Evolutionary conservation across 2,797 vertebrate genomes (phyloP).

Genomic region (Hoplostethus atlanticus): DNA sequence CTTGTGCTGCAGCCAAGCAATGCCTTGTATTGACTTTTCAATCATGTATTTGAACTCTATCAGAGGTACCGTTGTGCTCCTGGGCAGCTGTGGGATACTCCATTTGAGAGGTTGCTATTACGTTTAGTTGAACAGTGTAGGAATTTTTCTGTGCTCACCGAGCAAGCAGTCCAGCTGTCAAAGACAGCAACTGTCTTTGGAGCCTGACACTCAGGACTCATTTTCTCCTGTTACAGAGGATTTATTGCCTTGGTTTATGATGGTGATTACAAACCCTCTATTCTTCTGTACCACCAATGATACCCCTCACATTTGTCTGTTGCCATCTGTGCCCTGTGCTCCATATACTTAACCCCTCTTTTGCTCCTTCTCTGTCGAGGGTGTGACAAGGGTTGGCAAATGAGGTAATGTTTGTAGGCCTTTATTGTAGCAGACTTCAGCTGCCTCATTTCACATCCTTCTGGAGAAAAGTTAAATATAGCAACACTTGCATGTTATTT

Average conservation of each 20-base stretch:
- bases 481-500: constrained; percentile 65
- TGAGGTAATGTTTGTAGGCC: constrained; percentile 74
- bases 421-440: constrained; percentile 65
- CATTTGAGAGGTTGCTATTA: constrained; percentile 28
- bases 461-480: constrained; percentile 75
- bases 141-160: constrained; percentile 14
- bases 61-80: constrained; percentile 32
- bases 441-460: constrained; percentile 75
- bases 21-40: constrained; percentile 11
- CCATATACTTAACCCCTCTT: constrained; percentile 71
- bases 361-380: constrained; percentile 62
- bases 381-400: constrained; percentile 65
- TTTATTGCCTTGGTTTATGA: constrained; percentile 59
- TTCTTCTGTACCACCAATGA: constrained; percentile 69
- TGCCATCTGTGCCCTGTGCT: constrained; percentile 75
- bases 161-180: constrained; percentile 68
- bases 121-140: constrained; percentile 23
- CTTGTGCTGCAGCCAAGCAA: not conserved
- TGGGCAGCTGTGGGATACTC: constrained; percentile 12
- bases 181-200: constrained; percentile 72
- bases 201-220: constrained; percentile 56
- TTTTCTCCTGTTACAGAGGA: constrained; percentile 48
- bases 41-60: constrained; percentile 14
- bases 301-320: constrained; percentile 70
- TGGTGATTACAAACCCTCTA: constrained; percentile 68